Evolutionary conservation across 2,888 invertebrate species (phyloP), one percentile per base, ranked within the genome.

Genomic region (Acronicta aceris): DNA sequence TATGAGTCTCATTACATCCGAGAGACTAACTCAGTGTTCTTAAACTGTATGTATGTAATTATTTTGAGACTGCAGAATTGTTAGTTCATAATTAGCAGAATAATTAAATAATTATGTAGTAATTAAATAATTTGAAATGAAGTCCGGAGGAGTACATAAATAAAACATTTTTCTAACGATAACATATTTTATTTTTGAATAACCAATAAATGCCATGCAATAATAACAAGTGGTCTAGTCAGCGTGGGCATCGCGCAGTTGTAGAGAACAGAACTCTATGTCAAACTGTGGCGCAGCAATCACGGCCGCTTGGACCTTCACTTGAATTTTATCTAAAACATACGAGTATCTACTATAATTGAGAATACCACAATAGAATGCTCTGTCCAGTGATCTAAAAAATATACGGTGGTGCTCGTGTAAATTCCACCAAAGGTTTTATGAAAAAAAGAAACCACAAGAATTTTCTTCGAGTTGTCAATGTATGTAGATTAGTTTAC

Each of bases 21-120:
- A 59, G 89, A 88, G 92, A 87, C 90, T 86, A 89, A 88, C 91
- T 93, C 90, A 89, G 85, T 91, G 90, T 92, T 90, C 83, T 30
- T 88, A 78, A 80, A 82, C 81, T 87, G 87, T 89, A 87, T 90
- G 89, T 89, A 90, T 91, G 90, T 91, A 92, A 92, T 91, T 89
- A 87, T 90, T 90, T 87, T 93, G 93, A 94, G 94, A 94, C 94
- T 94, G 94, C 94, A 91, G 89, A 90, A 89, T 89, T 92, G 91
- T 93, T 94, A 94, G 94, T 86, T 92, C 81, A 88, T 94, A 94
- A 94, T 92, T 92, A 93, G 90, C 87, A 85, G 82, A 86, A 81
- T 89, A 86, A 82, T 83, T 80, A 78, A 81, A 79, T 87, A 90
- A 92, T 91, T 90, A 91, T 91, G 92, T 92, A 90, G 91, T 87